A percentile compares a stretch with the other conserved stretches of the same genome.
These are phyloP conservation scores for Trachelus iudaicus DNA, from an alignment of 2,888 invertebrate species.

Conservation along the genomic window DNA sequence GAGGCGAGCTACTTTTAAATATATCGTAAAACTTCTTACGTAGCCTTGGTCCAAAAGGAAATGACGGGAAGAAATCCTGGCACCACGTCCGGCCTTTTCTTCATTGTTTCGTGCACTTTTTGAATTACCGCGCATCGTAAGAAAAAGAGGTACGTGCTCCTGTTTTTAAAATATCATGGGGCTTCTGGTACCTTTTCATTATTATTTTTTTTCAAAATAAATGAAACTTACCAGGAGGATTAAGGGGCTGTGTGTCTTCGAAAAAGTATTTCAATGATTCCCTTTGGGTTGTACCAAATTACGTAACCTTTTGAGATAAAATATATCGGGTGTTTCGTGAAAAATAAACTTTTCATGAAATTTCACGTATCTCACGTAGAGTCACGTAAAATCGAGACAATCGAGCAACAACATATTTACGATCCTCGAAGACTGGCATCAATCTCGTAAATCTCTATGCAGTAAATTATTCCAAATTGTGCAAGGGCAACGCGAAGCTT, in stretches of 20 bases:
- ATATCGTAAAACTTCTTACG: constrained; percentile 39
- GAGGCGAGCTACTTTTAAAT: constrained; percentile 35
- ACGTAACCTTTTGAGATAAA: neutral
- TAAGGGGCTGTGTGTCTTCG: neutral
- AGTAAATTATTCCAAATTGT: neutral
- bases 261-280: neutral
- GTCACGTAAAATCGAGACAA: neutral
- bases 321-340: neutral
- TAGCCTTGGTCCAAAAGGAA: constrained; percentile 5
- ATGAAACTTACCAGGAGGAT: neutral
- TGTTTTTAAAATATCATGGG: neutral
- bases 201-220: neutral
- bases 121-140: neutral
- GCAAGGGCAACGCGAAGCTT: neutral
- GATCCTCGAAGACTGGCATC: neutral
- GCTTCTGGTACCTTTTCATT: neutral
- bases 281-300: neutral
- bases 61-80: constrained; percentile 25
- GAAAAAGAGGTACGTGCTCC: neutral
- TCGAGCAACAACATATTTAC: neutral
- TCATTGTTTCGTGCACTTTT: constrained; percentile 19
- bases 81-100: constrained; percentile 35
- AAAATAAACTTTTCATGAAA: neutral
- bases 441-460: neutral
- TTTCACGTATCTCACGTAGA: neutral